Evolutionary conservation across 1,140 invertebrate species (phyloP).

Genomic region (Pentalonia nigronervosa): DNA sequence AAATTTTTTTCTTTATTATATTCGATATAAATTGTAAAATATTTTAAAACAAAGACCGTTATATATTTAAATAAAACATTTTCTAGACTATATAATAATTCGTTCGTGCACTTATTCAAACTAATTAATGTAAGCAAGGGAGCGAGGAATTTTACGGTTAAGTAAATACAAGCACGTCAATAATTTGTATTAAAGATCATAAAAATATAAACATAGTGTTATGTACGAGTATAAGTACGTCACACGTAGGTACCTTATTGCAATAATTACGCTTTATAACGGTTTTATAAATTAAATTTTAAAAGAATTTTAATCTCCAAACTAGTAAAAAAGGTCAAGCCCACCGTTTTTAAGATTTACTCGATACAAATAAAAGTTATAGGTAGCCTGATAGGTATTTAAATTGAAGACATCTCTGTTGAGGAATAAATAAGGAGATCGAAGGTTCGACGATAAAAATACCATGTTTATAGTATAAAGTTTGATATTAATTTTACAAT

Average conservation of each 20-base stretch:
- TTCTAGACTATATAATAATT: neutral
- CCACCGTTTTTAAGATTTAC: no score
- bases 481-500: no score
- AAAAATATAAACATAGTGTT: neutral
- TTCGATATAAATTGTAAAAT: neutral
- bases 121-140: neutral
- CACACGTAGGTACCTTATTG: neutral
- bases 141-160: constrained; percentile 23
- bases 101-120: neutral
- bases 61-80: neutral
- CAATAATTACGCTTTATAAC: neutral
- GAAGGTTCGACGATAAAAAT: no score
- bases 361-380: no score
- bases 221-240: no score
- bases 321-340: no score
- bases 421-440: no score
- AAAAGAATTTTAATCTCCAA: neutral
- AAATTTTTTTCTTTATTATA: neutral
- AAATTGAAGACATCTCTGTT: no score
- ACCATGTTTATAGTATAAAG: no score
- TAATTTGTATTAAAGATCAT: neutral
- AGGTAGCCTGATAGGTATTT: no score
- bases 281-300: neutral
- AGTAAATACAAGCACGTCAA: neutral
- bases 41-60: neutral